Evolutionary conservation across 2,113 vertebrate species (phyloP).

Genomic region (Terrapene triunguis): DNA sequence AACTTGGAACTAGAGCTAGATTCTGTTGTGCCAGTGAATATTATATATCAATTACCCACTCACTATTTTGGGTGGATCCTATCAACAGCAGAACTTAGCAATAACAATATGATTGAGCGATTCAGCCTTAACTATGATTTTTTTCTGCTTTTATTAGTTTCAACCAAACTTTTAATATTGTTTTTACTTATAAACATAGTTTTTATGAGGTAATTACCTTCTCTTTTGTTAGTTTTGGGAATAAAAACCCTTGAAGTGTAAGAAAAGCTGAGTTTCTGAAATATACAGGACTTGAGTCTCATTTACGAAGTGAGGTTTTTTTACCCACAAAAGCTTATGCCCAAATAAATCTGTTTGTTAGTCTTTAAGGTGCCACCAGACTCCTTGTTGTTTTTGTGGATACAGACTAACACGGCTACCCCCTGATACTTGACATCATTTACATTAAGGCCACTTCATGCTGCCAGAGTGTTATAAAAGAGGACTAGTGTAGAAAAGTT

Average conservation of each 20-base stretch:
- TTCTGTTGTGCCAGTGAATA: not conserved
- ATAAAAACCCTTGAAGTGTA: not conserved
- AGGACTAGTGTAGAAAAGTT: not conserved
- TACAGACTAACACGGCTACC: too few relatives aligned
- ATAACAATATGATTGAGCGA: not conserved
- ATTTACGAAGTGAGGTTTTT: not conserved
- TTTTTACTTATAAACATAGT: not conserved
- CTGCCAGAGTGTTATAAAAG: not conserved
- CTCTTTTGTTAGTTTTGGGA: not conserved
- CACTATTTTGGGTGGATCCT: not conserved
- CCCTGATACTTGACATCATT: not conserved
- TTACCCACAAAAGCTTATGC: too few relatives aligned
- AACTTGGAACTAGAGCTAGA: not conserved
- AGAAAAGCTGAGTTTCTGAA: not conserved
- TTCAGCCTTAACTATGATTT: not conserved
- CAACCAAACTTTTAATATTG: rapidly evolving
- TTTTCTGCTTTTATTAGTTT: not conserved
- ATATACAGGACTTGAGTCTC: not conserved
- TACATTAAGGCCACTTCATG: rapidly evolving
- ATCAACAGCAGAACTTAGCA: not conserved
- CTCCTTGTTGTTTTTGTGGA: too few relatives aligned
- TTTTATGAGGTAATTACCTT: not conserved
- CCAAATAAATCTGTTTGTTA: too few relatives aligned
- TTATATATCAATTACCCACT: not conserved
- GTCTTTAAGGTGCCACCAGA: too few relatives aligned